Evolutionary conservation across 2,888 invertebrate genomes (phyloP), one percentile per base, ranked within the genome.

Genomic region (Eupithecia pulchellata): DNA sequence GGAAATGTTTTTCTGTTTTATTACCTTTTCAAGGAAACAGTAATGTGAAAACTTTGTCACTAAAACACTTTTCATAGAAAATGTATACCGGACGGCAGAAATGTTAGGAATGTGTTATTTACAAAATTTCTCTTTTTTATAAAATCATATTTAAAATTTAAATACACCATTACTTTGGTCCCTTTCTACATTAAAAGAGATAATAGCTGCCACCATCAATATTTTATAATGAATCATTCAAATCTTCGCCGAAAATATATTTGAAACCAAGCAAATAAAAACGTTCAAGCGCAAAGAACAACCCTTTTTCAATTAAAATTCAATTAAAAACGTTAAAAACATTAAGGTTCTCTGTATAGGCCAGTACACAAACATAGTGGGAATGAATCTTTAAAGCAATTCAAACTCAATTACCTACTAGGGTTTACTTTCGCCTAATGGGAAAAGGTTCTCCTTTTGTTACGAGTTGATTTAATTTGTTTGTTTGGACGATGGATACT

Each of bases 301-400:
- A 73, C 73, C 75, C 75, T 79, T 81, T 83, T 81, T 76, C 82
- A 85, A 83, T 82, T 84, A 79, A 77, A 82, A 84, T 89, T 88
- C 85, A 86, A 88, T 89, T 88, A 86, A 87, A 87, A 84, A 83
- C 80, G 80, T 36, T 77, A 82, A 81, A 81, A 80, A 82, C 81
- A 83, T 86, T 84, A 85, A 85, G 86, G 85, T 85, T 87, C 73
- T 72, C 79, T 79, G 78, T 82, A 84, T 85, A 85, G 81, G 81
- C 81, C 77, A 75, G 78, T 78, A 81, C 79, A 82, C 85, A 84
- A 84, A 85, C 85, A 88, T 85, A 89, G 87, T 88, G 84, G 76
- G 80, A 82, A 89, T 91, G 89, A 91, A 91, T 91, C 90, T 91
- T 91, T 91, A 89, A 91, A 90, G 89, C 91, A 89, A 91, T 91